Conservation (phyloP, 2,113 vertebrate genomes). For the Halcyon senegalensis region DNA sequence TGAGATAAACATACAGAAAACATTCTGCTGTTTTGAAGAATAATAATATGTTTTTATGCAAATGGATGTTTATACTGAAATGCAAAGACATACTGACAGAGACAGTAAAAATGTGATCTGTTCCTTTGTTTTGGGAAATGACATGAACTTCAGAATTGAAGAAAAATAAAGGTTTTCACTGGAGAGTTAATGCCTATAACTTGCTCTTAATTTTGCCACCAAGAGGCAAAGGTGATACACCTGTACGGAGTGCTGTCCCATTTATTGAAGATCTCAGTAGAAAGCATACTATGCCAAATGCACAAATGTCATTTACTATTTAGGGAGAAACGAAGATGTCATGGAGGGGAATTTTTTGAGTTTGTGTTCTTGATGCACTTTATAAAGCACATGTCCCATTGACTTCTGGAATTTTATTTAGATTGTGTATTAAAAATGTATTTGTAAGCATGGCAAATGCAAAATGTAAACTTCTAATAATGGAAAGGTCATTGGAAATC, state of each 20-base stretch:
- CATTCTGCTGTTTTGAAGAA: slow-evolving; percentile 56
- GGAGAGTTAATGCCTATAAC: background rate
- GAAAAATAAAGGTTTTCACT: background rate
- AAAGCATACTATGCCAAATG: background rate
- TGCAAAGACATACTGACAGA: background rate
- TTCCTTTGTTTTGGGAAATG: slow-evolving; percentile 4
- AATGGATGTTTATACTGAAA: background rate
- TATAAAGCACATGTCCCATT: background rate
- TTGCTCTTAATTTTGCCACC: background rate
- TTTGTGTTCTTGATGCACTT: background rate
- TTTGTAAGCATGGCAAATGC: background rate
- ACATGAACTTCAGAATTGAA: background rate
- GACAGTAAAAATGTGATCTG: background rate
- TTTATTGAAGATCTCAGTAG: background rate
- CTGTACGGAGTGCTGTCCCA: background rate
- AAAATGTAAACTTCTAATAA: background rate
- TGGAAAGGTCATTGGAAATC: background rate
- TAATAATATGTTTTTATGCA: slow-evolving; percentile 16
- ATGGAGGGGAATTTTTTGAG: background rate
- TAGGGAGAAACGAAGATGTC: background rate
- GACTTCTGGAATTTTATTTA: background rate
- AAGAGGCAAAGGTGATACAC: background rate
- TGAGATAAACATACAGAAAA: slow-evolving; percentile 59
- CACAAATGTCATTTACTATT: background rate
- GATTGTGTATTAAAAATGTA: background rate